phyloP scores from a whole-genome alignment of 2,888 invertebrate genomes.

The Anagyrus pseudococci region DNA sequence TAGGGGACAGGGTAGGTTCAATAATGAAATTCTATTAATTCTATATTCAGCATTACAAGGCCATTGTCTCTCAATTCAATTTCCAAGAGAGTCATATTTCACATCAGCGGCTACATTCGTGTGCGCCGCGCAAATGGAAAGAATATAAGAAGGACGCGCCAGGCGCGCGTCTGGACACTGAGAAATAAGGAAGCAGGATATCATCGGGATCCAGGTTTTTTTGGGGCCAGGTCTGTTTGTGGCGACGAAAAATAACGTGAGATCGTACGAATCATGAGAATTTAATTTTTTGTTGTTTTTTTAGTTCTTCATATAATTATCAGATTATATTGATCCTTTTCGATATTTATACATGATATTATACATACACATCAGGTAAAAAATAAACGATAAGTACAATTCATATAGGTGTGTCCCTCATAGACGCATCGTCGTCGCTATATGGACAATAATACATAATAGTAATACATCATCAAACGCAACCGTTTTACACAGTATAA shows the following conservation, averaged over 20 bases:
- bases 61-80: conserved; percentile 3
- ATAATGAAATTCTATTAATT: not conserved
- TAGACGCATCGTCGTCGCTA: too few species aligned
- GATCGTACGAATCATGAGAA: conserved; percentile 28
- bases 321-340: conserved; percentile 28
- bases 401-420: too few species aligned
- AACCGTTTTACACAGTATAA: too few species aligned
- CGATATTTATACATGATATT: conserved; percentile 38
- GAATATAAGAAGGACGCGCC: too few species aligned
- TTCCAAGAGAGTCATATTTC: too few species aligned
- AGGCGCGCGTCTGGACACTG: too few species aligned
- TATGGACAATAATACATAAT: too few species aligned
- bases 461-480: too few species aligned
- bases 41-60: not conserved
- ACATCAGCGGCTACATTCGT: too few species aligned
- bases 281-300: conserved; percentile 23
- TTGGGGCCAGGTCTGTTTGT: not conserved
- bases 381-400: conserved; percentile 30
- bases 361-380: conserved; percentile 35
- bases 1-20: too few species aligned
- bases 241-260: conserved; percentile 21
- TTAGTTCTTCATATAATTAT: conserved; percentile 26
- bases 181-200: too few species aligned
- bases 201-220: not conserved
- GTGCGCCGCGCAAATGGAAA: too few species aligned